Base-by-base conservation (phyloP, 2,113 vertebrate species). In the Rafetus swinhoei region DNA sequence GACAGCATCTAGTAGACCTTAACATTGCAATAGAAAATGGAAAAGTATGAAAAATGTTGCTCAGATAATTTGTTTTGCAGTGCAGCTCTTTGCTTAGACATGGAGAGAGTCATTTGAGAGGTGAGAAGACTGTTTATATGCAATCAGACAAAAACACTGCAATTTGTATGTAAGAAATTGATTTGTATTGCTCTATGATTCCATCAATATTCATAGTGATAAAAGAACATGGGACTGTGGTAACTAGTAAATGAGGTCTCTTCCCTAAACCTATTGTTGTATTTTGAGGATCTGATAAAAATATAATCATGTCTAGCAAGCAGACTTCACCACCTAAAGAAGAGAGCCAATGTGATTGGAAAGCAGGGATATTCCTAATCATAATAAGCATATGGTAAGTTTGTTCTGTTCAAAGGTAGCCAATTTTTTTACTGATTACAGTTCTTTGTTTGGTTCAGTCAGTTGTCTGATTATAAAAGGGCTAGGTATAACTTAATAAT, bases 101-200 rank as follows among this genome's bases (percentile, higher is more conserved):
- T 7, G 24, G 60, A 77, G 35, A 82, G 4, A 79, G 21, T 39
- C 65, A 92, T 54, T 0, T 27, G 4, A 77, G 16, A 4, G 86
- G 1, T 16, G 4, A 92, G 39, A 91, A 85, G 25, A 39, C 12
- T 90, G 29, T 90, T 92, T 95, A 54, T 32, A 85, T 13, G 79
- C 76, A 85, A 54, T 45, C n/a, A 79, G 91, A 0, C 22, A 91
- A 94, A 96, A 91, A 27, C 9, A 79, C 19, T 91, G 12, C 39
- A 88, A 87, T 79, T 55, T 92, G 81, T 91, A 85, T 57, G 39
- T 52, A 93, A 83, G 54, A 90, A 85, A 93, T 81, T 86, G 59
- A 88, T 95, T 86, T 93, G 50, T 81, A 81, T 22, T 86, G 54
- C 69, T 93, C 50, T 62, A 90, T 60, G 56, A 81, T 39, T 5